A percentile compares a stretch with the other conserved stretches of the same genome.
Evolutionary conservation across 2,888 invertebrate genomes (phyloP).

Genomic region (Stenoptilia bipunctidactyla): DNA sequence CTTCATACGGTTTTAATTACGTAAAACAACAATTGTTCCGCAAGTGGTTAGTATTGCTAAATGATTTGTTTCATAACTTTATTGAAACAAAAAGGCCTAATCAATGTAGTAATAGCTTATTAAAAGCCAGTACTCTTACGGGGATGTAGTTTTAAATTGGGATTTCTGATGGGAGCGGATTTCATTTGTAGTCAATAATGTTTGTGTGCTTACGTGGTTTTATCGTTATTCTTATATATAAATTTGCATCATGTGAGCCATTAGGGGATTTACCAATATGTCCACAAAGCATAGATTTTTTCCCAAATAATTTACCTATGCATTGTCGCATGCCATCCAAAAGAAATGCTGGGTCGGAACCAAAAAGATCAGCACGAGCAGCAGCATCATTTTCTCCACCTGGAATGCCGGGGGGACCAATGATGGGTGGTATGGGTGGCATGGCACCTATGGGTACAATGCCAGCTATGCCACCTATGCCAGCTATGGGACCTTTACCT

Average conservation of each 20-base stretch:
- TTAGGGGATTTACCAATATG: constrained; percentile 41
- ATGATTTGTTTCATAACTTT: no score
- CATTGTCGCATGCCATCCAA: constrained; percentile 47
- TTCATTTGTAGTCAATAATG: background rate
- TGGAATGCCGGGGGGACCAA: background rate
- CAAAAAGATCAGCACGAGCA: constrained; percentile 19
- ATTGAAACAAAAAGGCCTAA: constrained; percentile 21
- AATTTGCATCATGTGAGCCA: constrained; percentile 12
- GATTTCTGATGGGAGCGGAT: background rate
- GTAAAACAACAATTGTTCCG: no score
- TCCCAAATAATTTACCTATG: constrained; percentile 55
- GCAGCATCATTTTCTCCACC: constrained; percentile 20
- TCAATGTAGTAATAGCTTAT: background rate
- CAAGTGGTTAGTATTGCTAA: no score
- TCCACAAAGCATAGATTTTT: constrained; percentile 40
- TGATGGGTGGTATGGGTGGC: no score
- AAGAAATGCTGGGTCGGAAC: constrained; percentile 8
- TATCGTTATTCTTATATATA: background rate
- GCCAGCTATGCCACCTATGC: constrained; percentile 8
- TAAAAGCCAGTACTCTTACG: background rate
- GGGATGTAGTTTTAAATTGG: background rate
- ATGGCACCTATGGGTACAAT: background rate
- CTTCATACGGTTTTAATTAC: no score
- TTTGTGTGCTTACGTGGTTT: background rate
- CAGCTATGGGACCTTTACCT: constrained; percentile 14